These are phyloP conservation scores for Coccyzus lansbergi DNA, from an alignment of 2,797 vertebrate species.

Conservation along the genomic window DNA sequence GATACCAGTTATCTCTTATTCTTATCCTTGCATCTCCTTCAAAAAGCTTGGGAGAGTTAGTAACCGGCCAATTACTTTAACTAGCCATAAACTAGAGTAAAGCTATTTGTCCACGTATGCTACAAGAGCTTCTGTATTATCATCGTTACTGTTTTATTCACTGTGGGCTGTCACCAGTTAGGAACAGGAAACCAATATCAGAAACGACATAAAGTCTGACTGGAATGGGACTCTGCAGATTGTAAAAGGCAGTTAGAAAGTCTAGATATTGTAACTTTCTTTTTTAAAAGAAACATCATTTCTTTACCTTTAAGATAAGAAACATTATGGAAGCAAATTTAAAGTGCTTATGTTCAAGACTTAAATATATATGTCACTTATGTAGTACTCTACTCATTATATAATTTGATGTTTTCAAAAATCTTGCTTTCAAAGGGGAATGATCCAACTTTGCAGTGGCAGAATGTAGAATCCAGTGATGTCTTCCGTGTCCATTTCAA, in stretches of 20 bases:
- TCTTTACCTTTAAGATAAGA: background rate
- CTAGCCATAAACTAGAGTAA: background rate
- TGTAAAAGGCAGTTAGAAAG: background rate
- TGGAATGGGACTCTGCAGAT: background rate
- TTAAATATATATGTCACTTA: background rate
- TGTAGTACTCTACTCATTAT: background rate
- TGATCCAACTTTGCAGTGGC: background rate
- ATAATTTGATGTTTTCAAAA: constrained; percentile 4
- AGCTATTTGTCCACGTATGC: background rate
- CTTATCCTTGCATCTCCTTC: background rate
- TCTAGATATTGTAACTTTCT: background rate
- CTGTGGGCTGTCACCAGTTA: background rate
- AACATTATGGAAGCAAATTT: background rate
- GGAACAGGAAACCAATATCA: background rate
- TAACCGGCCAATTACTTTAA: background rate
- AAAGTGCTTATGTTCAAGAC: background rate
- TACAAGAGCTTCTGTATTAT: background rate
- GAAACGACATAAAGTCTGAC: background rate
- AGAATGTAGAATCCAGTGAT: background rate
- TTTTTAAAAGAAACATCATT: background rate
- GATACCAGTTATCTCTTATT: background rate
- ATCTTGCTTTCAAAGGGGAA: background rate
- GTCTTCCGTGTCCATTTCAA: background rate
- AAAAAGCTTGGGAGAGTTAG: background rate
- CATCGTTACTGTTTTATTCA: background rate